Percentiles rank a stretch among this genome's conserved stretches.
Evolutionary conservation across 2,888 invertebrate species (phyloP).

Genomic region (Helleia helle): DNA sequence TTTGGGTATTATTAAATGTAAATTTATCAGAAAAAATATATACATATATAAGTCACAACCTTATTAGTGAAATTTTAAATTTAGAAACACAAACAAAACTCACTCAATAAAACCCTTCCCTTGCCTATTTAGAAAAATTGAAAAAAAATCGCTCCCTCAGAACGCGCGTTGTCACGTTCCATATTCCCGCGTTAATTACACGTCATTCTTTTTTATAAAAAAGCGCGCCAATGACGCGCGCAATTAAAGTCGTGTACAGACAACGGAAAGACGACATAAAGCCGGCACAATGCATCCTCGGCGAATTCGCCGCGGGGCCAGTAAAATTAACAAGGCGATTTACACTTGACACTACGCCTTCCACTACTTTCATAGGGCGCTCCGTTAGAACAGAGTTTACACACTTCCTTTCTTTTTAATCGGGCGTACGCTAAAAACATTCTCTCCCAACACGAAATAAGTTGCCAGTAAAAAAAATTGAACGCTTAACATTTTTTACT

Average conservation of each 20-base stretch:
- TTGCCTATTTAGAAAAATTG: slow-evolving; percentile 67
- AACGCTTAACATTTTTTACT: slow-evolving; percentile 21
- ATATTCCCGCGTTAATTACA: slow-evolving; percentile 74
- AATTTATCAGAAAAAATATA: no score
- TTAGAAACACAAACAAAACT: slow-evolving; percentile 28
- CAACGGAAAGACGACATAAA: slow-evolving; percentile 72
- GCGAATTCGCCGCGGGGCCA: slow-evolving; percentile 71
- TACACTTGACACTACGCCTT: slow-evolving; percentile 72
- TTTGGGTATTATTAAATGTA: no score
- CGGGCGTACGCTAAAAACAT: slow-evolving; percentile 27
- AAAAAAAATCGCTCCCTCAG: slow-evolving; percentile 60
- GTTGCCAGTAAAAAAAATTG: slow-evolving; percentile 20
- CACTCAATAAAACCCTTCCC: slow-evolving; percentile 40
- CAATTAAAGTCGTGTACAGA: slow-evolving; percentile 73
- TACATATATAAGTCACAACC: no score
- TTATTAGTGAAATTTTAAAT: slow-evolving; percentile 10
- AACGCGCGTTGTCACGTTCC: slow-evolving; percentile 72
- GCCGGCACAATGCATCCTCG: slow-evolving; percentile 72
- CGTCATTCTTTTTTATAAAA: slow-evolving; percentile 73
- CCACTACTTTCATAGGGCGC: slow-evolving; percentile 50
- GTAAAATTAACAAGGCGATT: slow-evolving; percentile 75
- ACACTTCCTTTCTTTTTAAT: slow-evolving; percentile 34
- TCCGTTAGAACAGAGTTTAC: slow-evolving; percentile 29
- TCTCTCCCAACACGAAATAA: slow-evolving; percentile 18
- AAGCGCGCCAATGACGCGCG: slow-evolving; percentile 72